A percentile compares a stretch with the other conserved stretches of the same genome.
These are phyloP conservation scores for Cinclus mexicanus DNA, from an alignment of 2,113 vertebrate genomes.

Conservation along the genomic window DNA sequence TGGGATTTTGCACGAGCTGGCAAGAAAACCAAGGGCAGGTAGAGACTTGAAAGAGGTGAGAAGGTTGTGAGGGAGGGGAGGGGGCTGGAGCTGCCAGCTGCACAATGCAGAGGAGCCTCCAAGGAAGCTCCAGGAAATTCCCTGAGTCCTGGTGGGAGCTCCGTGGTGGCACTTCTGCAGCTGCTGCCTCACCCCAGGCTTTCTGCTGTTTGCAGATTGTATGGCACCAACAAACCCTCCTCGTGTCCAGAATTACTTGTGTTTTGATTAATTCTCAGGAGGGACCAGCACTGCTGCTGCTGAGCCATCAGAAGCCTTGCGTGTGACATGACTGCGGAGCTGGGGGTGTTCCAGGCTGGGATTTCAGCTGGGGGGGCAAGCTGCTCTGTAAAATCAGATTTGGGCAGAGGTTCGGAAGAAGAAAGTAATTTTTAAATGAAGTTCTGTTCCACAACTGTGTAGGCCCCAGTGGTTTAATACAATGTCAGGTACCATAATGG, in stretches of 20 bases:
- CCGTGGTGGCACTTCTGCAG: not conserved
- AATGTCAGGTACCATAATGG: not conserved
- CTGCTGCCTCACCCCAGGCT: not conserved
- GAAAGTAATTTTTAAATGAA: not conserved
- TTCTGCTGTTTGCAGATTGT: rapidly evolving
- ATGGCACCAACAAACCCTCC: not conserved
- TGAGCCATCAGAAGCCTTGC: rapidly evolving
- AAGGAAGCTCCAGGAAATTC: not conserved
- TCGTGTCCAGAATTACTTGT: rapidly evolving
- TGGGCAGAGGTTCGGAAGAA: not conserved
- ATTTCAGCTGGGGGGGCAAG: not conserved
- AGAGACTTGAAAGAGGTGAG: not conserved
- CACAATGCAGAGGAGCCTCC: rapidly evolving
- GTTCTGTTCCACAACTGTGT: not conserved
- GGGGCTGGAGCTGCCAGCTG: not conserved
- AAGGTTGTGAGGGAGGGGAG: not conserved
- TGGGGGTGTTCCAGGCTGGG: not conserved
- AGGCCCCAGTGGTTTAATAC: not conserved
- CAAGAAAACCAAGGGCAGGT: not conserved
- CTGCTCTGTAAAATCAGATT: not conserved
- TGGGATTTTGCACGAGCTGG: not conserved
- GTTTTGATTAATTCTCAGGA: not conserved
- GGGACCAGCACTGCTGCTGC: not conserved
- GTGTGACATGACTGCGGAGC: rapidly evolving
- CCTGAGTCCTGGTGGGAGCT: not conserved